Base-by-base conservation (phyloP, 2,113 vertebrate genomes). In the Hiodon alosoides region DNA sequence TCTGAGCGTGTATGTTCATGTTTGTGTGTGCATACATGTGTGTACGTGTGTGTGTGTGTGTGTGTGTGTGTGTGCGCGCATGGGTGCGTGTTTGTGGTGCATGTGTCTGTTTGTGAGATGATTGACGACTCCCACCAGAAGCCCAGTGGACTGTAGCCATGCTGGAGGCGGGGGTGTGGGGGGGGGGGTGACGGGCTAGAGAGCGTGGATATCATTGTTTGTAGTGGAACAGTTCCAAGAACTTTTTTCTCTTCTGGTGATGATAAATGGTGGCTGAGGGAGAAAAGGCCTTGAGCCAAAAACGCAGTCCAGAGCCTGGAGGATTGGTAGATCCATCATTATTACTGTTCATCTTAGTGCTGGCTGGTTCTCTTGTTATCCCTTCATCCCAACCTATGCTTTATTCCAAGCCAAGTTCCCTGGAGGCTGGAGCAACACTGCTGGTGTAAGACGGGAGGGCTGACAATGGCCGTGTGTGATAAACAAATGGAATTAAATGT, bases 231-330 rank as follows among this genome's bases (percentile, higher is more conserved):
- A 17, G 10, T 61, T 69, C 74, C 74, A 76, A 76, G 60, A 73
- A 66, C n/a, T 46, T 14, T 47, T 48, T 4, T 72, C 16, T 68
- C 57, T 68, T 58, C 47, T 62, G 50, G 67, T 61, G 58, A 76
- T 76, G 74, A 76, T 76, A 76, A 76, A 76, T 76, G 50, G 60
- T 57, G 50, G 51, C 61, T 71, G 16, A 62, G 75, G 60, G 75
- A 61, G 13, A 52, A n/a, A 67, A 31, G 66, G 74, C 51, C 50
- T n/a, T 51, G n/a, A 60, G 72, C 60, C 60, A 73, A 54, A 59
- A 66, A 2, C 10, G 55, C 55, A 71, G 70, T n/a, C 68, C 68
- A 69, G 52, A 69, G 68, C 68, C 16, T 0, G 2, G n/a, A 69
- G 16, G 11, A 48, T 59, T 48, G 55, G 70, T 54, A 71, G 11